These are phyloP conservation scores for Tauraco erythrolophus DNA, from an alignment of 2,113 vertebrate species.

Conservation along the genomic window DNA sequence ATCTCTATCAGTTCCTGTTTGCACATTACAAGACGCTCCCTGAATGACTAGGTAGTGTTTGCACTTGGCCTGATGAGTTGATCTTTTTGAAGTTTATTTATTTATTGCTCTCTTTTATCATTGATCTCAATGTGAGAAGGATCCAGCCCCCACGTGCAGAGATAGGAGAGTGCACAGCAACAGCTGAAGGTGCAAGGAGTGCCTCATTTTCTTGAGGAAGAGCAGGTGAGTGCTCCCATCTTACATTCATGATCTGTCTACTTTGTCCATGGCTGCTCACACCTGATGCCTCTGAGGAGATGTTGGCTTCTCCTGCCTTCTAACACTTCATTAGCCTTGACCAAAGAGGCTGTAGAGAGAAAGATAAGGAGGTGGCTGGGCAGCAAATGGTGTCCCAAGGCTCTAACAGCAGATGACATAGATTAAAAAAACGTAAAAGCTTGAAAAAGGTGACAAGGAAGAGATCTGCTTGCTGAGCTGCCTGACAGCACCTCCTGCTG, in stretches of 20 bases:
- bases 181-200: neutral
- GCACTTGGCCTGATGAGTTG: neutral
- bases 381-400: neutral
- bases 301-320: neutral
- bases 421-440: neutral
- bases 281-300: neutral
- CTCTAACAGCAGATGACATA: neutral
- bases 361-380: neutral
- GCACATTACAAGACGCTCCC: neutral
- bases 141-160: neutral
- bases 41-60: neutral
- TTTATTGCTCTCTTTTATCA: neutral
- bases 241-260: neutral
- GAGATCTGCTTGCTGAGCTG: neutral
- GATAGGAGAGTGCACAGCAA: neutral
- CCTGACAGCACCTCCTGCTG: neutral
- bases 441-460: neutral
- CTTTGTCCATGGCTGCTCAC: neutral
- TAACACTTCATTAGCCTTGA: neutral
- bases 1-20: neutral
- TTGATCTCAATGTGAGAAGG: neutral
- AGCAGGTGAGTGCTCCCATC: neutral
- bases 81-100: constrained; percentile 28
- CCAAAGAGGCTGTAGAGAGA: neutral
- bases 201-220: neutral